Conservation (phyloP, 2,113 vertebrate genomes). For the Myiagra hebetior region DNA sequence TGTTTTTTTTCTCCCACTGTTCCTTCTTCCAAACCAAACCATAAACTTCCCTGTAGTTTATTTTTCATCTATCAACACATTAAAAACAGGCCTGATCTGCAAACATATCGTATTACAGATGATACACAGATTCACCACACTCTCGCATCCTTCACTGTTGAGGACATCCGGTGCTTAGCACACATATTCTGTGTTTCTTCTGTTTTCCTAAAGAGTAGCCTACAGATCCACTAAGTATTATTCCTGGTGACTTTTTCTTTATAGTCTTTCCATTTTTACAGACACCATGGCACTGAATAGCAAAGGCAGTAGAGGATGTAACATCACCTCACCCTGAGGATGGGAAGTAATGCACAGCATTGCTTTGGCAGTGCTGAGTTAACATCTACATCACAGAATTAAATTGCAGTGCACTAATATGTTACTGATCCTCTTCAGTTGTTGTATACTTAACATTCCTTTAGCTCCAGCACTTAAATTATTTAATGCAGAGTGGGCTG, state of each 20-base stretch:
- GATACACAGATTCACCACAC: not conserved
- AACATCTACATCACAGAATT: not conserved
- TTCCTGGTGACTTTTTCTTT: not conserved
- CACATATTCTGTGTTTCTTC: not conserved
- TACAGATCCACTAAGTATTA: not conserved
- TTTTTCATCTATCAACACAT: not conserved
- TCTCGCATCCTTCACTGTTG: not conserved
- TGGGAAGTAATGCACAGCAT: rapidly evolving
- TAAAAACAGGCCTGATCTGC: not conserved
- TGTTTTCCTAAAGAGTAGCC: not conserved
- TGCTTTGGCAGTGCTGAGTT: not conserved
- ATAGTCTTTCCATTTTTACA: not conserved
- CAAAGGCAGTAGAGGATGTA: not conserved
- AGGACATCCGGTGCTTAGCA: not conserved
- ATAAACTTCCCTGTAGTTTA: not conserved
- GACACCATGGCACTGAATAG: not conserved
- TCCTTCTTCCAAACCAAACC: not conserved
- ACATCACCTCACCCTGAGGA: not conserved
- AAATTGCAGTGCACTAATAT: not conserved
- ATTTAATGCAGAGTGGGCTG: not conserved
- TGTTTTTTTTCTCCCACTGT: not conserved
- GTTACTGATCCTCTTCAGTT: not conserved
- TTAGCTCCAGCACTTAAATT: not conserved
- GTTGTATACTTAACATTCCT: not conserved
- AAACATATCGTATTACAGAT: not conserved